Base-by-base conservation (phyloP, 2,888 invertebrate species). In the Oligia strigilis region DNA sequence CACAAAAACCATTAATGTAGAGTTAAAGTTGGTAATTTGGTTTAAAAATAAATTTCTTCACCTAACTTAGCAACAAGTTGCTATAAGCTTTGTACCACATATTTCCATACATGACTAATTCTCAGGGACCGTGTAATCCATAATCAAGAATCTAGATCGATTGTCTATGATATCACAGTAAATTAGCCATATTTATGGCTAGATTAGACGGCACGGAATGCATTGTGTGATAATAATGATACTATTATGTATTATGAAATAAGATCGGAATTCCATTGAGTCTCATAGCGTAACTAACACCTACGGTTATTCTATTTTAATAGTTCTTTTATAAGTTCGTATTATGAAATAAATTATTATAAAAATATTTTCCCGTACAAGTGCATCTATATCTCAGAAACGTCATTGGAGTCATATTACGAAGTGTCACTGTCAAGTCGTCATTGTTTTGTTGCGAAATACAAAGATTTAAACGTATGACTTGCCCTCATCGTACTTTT, bases 71-170 rank as follows among this genome's bases (percentile, higher is more conserved):
- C n/a, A 60, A n/a, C 13, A 60, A 13, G n/a, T n/a, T n/a, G 60
- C 13, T 60, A 13, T 60, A n/a, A 5, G n/a, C 5, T 19, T 17
- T 55, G 5, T n/a, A 36, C 6, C 19, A 60, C 58, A 77, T 76
- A 70, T 65, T 71, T 65, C 4, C n/a, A 78, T 62, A 78, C 66
- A 40, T 84, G 71, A 81, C 36, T 84, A 71, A 78, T 78, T 23
- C 79, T 17, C 36, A 67, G 60, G 17, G n/a, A 66, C 79, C 36
- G 23, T 71, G 66, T 71, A 81, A 83, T 78, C 66, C n/a, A 62
- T 46, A 84, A 71, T 81, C 78, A 36, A 62, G 84, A 78, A 84
- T 81, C 78, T 72, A 81, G 84, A 81, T 77, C 84, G 36, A 77
- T 81, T 77, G 71, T 84, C 77, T 83, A 72, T 72, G 79, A 78